Evolutionary conservation across 2,797 vertebrate species (phyloP).

Genomic region (Gouania willdenowi): DNA sequence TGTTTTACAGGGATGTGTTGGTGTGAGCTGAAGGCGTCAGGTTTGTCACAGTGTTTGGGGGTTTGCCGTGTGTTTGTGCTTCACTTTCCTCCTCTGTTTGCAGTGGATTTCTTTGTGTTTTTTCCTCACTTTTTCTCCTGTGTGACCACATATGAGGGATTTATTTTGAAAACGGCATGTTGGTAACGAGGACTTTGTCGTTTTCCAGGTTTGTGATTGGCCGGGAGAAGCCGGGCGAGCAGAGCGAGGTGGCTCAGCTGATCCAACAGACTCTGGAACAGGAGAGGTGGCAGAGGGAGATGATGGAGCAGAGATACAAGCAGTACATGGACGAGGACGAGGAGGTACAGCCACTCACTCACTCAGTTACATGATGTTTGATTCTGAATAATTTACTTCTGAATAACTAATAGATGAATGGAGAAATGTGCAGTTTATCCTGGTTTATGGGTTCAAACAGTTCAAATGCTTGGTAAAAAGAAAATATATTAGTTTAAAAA

Average conservation of each 20-base stretch:
- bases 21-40: background rate
- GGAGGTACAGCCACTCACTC: constrained; percentile 54
- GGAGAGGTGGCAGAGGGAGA: constrained; percentile 94
- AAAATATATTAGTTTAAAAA: too few species aligned
- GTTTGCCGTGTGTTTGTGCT: background rate
- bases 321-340: constrained; percentile 91
- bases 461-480: too few species aligned
- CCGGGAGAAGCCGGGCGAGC: constrained; percentile 93
- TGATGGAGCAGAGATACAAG: constrained; percentile 95
- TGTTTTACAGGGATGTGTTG: constrained; percentile 9
- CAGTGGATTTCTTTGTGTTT: background rate
- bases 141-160: too few species aligned
- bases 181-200: background rate
- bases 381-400: too few species aligned
- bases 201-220: constrained; percentile 89
- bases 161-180: too few species aligned
- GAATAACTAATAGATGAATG: too few species aligned
- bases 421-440: too few species aligned
- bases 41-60: constrained; percentile 1
- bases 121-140: too few species aligned
- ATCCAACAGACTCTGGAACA: constrained; percentile 98
- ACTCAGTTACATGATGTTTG: background rate
- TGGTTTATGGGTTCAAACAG: too few species aligned
- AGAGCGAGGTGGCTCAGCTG: constrained; percentile 96
- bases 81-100: background rate